Evolutionary conservation across 2,113 vertebrate genomes (phyloP).

Genomic region (Rafetus swinhoei): DNA sequence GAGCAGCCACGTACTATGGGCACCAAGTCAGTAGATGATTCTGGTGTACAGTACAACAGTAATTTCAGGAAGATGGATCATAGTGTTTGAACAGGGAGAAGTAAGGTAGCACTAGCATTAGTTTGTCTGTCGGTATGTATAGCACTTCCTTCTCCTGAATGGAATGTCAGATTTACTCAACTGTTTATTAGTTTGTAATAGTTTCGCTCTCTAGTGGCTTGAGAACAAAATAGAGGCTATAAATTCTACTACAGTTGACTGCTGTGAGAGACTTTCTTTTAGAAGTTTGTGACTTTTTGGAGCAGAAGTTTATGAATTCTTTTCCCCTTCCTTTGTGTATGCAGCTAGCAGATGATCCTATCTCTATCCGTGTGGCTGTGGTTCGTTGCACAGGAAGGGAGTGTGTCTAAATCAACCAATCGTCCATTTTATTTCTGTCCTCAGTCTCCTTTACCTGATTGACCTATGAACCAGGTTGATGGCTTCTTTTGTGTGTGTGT

Average conservation of each 20-base stretch:
- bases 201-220: fast-evolving
- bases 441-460: not conserved
- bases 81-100: not conserved
- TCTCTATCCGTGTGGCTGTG: not conserved
- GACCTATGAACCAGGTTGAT: not conserved
- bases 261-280: fast-evolving
- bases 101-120: not conserved
- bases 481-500: not conserved
- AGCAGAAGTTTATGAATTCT: fast-evolving
- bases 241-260: fast-evolving
- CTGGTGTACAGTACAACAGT: not conserved
- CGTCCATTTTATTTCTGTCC: not conserved
- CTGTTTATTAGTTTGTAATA: not conserved
- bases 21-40: not conserved
- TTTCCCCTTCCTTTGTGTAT: fast-evolving
- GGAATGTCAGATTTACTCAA: fast-evolving
- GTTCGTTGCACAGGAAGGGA: not conserved
- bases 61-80: not conserved
- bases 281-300: not conserved
- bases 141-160: not conserved
- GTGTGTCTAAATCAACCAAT: not conserved
- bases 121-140: fast-evolving
- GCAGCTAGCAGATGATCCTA: not conserved
- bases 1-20: not conserved
- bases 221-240: fast-evolving